Percentiles rank a stretch among this genome's conserved stretches.
Evolutionary conservation across 2,888 invertebrate species (phyloP).

Genomic region (Conchocele bisecta): DNA sequence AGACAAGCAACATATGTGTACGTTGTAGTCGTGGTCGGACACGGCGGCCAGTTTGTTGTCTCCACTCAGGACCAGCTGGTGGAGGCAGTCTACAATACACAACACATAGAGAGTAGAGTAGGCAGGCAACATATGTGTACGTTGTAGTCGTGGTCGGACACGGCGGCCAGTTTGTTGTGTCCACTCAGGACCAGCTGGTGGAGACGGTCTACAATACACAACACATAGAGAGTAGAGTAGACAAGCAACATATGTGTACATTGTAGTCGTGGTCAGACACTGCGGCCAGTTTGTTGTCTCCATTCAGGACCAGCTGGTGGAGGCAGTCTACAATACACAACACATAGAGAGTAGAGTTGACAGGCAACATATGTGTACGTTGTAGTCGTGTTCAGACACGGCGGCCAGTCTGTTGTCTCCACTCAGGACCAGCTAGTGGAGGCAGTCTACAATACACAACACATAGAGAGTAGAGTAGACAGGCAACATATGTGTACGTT

Average conservation of each 20-base stretch:
- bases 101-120: no score
- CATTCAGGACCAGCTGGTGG: constrained; percentile 84
- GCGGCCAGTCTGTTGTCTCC: constrained; percentile 87
- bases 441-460: constrained; percentile 65
- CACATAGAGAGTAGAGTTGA: constrained; percentile 70
- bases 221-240: no score
- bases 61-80: constrained; percentile 84
- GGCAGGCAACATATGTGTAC: constrained; percentile 90
- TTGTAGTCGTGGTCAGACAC: constrained; percentile 87
- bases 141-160: constrained; percentile 87
- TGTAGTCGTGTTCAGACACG: constrained; percentile 87
- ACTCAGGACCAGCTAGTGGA: constrained; percentile 85
- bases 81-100: constrained; percentile 83
- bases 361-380: constrained; percentile 87
- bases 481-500: constrained; percentile 89
- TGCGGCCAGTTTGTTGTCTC: constrained; percentile 87
- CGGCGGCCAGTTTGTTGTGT: constrained; percentile 87
- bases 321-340: no score
- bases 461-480: no score
- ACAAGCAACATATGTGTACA: constrained; percentile 89
- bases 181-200: constrained; percentile 84
- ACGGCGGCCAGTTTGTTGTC: constrained; percentile 87
- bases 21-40: constrained; percentile 87
- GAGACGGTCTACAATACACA: constrained; percentile 82
- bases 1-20: constrained; percentile 86